Evolutionary conservation across 2,113 vertebrate species (phyloP), one percentile per base, ranked within the genome.

Genomic region (Nycticorax nycticorax): DNA sequence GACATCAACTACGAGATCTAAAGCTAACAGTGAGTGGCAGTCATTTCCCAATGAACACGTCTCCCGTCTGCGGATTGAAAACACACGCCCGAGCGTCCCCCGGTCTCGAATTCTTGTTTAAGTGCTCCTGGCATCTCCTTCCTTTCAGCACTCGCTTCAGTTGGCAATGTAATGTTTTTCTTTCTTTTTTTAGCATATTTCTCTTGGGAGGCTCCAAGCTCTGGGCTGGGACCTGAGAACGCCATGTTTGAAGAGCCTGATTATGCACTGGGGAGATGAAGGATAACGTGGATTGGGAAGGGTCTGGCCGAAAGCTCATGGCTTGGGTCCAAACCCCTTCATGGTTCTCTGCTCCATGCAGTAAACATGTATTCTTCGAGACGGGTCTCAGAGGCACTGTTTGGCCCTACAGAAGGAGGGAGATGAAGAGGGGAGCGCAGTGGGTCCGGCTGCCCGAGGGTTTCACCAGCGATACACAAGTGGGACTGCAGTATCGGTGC

Each of bases 91-190:
- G 0, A 93, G 93, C 69, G 16, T 93, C 86, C 86, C 60, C 19
- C 0, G 3, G 86, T 93, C 96, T 95, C 17, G 0, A 59, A 80
- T 93, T 88, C 85, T 87, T 96, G 76, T 84, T 87, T 57, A 92
- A 95, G 80, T 68, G 83, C 88, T 95, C 91, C 88, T 96, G 95
- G 97, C 97, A 95, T 91, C 94, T 89, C 86, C 41, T 56, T 77
- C 89, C 74, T 96, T 93, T 97, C 96, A 97, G 80, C 89, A 91
- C 92, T 96, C 50, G 1, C 80, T 87, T 81, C 91, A 94, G 57
- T 39, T 96, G 96, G 90, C 96, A 97, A 21, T 21, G 37, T 45
- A 77, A 63, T 92, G 56, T 86, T 97, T 97, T 94, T 85, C 84
- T 95, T 93, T 91, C 92, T 88, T 92, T 91, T 87, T 96, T 96